Conservation (phyloP, 2,797 vertebrate genomes). For the Agapornis canus region DNA sequence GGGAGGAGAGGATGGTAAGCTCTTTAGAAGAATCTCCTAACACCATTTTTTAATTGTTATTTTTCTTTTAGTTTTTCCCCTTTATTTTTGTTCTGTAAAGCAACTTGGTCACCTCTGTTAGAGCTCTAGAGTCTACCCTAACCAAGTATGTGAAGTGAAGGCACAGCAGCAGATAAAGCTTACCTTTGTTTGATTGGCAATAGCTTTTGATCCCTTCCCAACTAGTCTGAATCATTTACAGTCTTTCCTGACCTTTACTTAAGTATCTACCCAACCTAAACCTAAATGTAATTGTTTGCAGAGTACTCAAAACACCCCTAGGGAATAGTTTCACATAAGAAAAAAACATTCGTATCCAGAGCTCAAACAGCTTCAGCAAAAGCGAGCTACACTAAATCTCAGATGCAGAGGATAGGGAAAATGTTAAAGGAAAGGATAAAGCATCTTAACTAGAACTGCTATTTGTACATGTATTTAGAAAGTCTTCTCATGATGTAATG, state of each 20-base stretch:
- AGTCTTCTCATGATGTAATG: neutral
- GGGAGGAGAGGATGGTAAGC: neutral
- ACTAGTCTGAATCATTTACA: neutral
- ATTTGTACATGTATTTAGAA: neutral
- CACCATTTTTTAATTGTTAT: neutral
- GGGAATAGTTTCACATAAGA: neutral
- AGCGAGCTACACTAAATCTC: neutral
- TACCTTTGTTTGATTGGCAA: neutral
- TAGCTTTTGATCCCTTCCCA: neutral
- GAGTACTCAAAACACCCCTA: neutral
- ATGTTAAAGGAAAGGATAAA: neutral
- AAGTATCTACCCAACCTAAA: neutral
- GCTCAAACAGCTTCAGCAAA: neutral
- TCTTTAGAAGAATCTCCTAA: neutral
- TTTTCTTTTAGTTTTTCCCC: accelerated
- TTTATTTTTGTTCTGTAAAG: neutral
- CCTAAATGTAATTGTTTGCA: neutral
- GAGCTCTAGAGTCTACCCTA: neutral
- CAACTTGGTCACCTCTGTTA: neutral
- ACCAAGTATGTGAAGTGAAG: neutral
- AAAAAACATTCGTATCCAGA: neutral
- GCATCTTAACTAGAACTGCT: neutral
- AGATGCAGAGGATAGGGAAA: neutral
- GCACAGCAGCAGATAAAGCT: neutral
- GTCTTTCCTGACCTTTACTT: neutral